phyloP scores from a whole-genome alignment of 2,113 vertebrate genomes.

The Sisor rabdophorus region DNA sequence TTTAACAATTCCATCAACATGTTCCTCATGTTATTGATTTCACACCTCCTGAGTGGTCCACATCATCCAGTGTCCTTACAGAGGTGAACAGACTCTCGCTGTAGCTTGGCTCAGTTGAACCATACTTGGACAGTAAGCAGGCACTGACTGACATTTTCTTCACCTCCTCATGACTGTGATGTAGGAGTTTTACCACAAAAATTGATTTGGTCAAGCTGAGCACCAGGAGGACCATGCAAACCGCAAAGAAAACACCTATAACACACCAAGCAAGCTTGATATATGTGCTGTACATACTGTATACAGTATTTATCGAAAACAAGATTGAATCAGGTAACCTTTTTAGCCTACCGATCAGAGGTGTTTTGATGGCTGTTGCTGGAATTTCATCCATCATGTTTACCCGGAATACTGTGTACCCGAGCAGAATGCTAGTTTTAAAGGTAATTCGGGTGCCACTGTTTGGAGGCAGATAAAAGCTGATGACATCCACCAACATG shows the following conservation, averaged over 20 bases:
- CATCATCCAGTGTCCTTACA: slow-evolving; percentile 57
- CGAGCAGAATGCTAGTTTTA: slow-evolving; percentile 79
- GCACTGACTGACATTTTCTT: slow-evolving; percentile 68
- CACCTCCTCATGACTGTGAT: slow-evolving; percentile 63
- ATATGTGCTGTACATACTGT: background rate
- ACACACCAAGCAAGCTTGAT: background rate
- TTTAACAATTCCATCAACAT: background rate
- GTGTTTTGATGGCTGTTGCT: slow-evolving; percentile 62
- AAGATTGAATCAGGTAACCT: background rate
- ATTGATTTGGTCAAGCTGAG: slow-evolving; percentile 80
- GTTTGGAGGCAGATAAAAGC: slow-evolving; percentile 79
- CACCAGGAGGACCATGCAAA: slow-evolving; percentile 80
- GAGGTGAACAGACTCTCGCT: slow-evolving; percentile 62
- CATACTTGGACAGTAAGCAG: slow-evolving; percentile 68
- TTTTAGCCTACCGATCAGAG: slow-evolving; percentile 72
- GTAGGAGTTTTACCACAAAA: slow-evolving; percentile 76
- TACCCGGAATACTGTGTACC: slow-evolving; percentile 82
- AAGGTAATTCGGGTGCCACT: slow-evolving; percentile 76
- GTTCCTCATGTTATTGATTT: background rate
- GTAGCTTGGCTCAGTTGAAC: slow-evolving; percentile 62
- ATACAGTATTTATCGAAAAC: background rate
- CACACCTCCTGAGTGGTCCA: slow-evolving; percentile 62
- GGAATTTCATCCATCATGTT: slow-evolving; percentile 78
- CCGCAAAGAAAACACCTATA: slow-evolving; percentile 76
- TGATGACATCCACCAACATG: slow-evolving; percentile 79